Conservation (phyloP, 2,888 invertebrate species). For the Diarsia rubi region DNA sequence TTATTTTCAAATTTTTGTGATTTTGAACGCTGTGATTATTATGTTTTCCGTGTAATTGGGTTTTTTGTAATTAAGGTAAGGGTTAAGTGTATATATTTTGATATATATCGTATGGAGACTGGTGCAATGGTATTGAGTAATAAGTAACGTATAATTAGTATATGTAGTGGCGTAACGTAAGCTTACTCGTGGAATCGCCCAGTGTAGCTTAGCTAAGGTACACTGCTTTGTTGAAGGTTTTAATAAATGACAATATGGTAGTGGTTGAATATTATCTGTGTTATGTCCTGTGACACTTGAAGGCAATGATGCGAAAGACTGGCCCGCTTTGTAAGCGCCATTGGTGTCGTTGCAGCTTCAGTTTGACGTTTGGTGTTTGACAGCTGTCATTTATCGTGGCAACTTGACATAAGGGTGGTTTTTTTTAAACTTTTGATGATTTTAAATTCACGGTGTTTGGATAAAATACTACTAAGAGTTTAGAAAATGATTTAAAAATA, state of each 20-base stretch:
- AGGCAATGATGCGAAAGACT: slow-evolving; percentile 70
- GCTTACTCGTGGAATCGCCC: slow-evolving; percentile 50
- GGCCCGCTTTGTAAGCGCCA: slow-evolving; percentile 31
- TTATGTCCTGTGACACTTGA: slow-evolving; percentile 67
- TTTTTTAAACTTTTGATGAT: background rate
- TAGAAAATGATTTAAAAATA: background rate
- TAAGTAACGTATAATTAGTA: slow-evolving; percentile 56
- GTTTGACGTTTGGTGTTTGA: slow-evolving; percentile 34
- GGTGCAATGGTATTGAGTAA: slow-evolving; percentile 77
- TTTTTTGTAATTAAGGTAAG: slow-evolving; percentile 69
- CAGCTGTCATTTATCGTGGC: slow-evolving; percentile 20
- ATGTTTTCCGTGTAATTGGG: slow-evolving; percentile 72
- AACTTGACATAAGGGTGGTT: background rate
- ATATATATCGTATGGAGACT: slow-evolving; percentile 79
- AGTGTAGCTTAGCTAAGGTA: slow-evolving; percentile 59
- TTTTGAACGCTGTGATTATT: slow-evolving; percentile 86
- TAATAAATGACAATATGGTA: slow-evolving; percentile 84
- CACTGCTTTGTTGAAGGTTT: slow-evolving; percentile 72
- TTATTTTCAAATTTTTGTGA: slow-evolving; percentile 73
- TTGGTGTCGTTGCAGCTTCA: slow-evolving; percentile 7
- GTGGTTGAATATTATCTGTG: slow-evolving; percentile 71
- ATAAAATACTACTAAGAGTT: background rate
- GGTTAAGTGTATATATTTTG: slow-evolving; percentile 73
- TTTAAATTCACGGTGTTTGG: background rate
- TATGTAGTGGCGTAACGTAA: slow-evolving; percentile 57